A percentile compares a stretch with the other conserved stretches of the same genome.
phyloP scores from a whole-genome alignment of 2,797 vertebrate genomes.

The Hyperoplus lanceolatus region DNA sequence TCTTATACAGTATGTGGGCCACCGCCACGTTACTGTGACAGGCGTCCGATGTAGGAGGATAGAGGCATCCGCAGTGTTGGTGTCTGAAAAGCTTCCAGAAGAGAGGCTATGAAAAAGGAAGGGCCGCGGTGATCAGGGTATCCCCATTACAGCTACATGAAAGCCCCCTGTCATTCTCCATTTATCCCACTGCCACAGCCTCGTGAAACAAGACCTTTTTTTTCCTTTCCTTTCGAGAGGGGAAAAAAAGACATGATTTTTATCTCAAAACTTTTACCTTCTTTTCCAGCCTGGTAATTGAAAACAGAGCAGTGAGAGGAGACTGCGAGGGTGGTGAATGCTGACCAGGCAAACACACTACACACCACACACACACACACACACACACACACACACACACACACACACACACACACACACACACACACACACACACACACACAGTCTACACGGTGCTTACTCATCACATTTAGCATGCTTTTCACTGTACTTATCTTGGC shows the following conservation, averaged over 20 bases:
- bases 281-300: conserved; percentile 76
- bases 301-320: conserved; percentile 71
- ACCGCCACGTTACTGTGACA: conserved; percentile 54
- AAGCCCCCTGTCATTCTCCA: conserved; percentile 79
- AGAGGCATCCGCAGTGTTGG: conserved; percentile 53
- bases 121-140: conserved; percentile 48
- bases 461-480: conserved; percentile 40
- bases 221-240: conserved; percentile 23
- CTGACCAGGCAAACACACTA: conserved; percentile 34
- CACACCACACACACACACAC: background rate
- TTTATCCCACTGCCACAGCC: conserved; percentile 70
- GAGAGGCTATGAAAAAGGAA: conserved; percentile 37
- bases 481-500: conserved; percentile 23
- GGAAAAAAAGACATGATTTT: conserved; percentile 68
- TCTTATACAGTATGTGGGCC: conserved; percentile 24
- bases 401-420: background rate
- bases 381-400: background rate
- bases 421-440: background rate
- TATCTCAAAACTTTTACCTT: conserved; percentile 79
- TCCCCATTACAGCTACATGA: conserved; percentile 79
- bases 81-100: conserved; percentile 71
- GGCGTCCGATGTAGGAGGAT: conserved; percentile 50
- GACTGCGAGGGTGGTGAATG: conserved; percentile 26
- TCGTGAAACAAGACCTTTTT: conserved; percentile 70
- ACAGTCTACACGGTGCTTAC: conserved; percentile 29